Evolutionary conservation across 2,797 vertebrate species (phyloP).

Genomic region (Onychomys arenicola): DNA sequence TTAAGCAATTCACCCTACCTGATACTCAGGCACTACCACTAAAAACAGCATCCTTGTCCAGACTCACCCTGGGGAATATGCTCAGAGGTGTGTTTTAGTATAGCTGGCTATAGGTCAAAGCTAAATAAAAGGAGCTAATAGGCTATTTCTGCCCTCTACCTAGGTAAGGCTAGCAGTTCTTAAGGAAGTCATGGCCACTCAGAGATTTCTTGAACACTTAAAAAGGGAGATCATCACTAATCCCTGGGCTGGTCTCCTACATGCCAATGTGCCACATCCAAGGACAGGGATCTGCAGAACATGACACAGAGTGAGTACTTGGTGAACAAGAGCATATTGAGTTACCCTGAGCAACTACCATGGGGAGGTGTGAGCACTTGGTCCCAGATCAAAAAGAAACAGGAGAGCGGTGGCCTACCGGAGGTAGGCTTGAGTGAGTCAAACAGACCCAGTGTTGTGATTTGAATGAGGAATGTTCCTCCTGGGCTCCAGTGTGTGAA

Average conservation of each 20-base stretch:
- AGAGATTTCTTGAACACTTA: background rate
- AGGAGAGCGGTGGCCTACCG: background rate
- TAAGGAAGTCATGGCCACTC: too few species aligned
- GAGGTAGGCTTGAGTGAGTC: rapidly evolving
- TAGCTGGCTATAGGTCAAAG: background rate
- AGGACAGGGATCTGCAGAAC: background rate
- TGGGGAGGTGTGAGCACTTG: rapidly evolving
- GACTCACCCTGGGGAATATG: background rate
- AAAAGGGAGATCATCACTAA: too few species aligned
- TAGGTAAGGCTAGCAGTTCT: background rate
- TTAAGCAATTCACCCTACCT: too few species aligned
- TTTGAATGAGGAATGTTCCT: background rate
- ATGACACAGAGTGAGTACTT: background rate
- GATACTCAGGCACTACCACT: rapidly evolving
- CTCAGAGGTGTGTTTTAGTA: background rate
- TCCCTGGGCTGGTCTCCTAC: background rate
- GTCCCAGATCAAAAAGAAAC: background rate
- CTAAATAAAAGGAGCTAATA: background rate
- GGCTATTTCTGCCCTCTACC: background rate
- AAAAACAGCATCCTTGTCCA: background rate
- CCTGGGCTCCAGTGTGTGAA: too few species aligned
- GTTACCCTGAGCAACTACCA: too few species aligned
- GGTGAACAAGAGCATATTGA: rapidly evolving
- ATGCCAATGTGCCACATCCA: rapidly evolving
- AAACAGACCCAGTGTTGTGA: background rate